A percentile compares a stretch with the other conserved stretches of the same genome.
phyloP scores from a whole-genome alignment of 2,888 invertebrate genomes.

The Harpagoxenus sublaevis region DNA sequence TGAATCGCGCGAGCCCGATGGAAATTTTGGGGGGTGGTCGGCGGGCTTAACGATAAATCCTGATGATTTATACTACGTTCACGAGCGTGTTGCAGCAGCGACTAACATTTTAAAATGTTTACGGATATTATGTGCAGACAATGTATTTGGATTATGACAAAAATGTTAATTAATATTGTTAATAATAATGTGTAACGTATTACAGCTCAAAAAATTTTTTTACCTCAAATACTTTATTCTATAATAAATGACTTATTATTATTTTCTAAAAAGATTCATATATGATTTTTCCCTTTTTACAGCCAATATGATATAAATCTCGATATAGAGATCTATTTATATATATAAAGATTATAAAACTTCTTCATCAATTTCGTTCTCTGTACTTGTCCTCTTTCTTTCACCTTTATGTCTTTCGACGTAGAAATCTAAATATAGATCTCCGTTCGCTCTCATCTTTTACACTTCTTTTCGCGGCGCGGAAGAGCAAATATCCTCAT shows the following conservation, averaged over 20 bases:
- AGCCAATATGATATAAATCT: not conserved
- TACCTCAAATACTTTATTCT: not conserved
- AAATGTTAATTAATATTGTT: not conserved
- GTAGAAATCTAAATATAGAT: constrained; percentile 34
- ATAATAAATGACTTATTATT: not conserved
- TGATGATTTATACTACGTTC: constrained; percentile 15
- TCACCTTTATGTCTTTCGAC: not conserved
- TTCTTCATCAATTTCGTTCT: not conserved
- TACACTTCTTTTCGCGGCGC: not conserved
- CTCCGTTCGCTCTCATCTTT: not conserved
- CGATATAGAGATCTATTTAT: not conserved
- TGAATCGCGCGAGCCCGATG: constrained; percentile 21
- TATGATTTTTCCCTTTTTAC: not conserved
- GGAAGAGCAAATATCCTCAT: constrained; percentile 37
- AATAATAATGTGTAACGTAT: not conserved
- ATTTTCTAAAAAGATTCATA: not conserved
- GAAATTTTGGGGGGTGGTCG: constrained; percentile 1
- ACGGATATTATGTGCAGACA: not conserved
- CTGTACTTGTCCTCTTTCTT: not conserved
- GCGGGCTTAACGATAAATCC: constrained; percentile 25
- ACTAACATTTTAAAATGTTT: constrained; percentile 11
- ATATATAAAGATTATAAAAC: not conserved
- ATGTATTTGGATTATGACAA: not conserved
- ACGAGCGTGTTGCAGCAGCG: not conserved
- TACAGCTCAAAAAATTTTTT: not conserved